A percentile compares a stretch with the other conserved stretches of the same genome.
phyloP scores from a whole-genome alignment of 2,113 vertebrate species.

The Scomber scombrus region DNA sequence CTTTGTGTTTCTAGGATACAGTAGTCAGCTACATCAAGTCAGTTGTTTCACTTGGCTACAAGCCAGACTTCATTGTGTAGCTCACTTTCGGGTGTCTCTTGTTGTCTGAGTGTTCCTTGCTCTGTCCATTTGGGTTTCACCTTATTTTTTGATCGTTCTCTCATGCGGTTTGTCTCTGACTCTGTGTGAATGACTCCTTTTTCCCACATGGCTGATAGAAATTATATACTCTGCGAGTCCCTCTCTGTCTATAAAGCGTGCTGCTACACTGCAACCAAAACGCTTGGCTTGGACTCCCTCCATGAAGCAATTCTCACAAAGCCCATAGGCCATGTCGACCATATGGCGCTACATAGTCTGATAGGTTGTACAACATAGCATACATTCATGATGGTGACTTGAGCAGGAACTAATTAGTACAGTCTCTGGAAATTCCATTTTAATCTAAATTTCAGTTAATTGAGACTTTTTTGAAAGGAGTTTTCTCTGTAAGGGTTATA shows the following conservation, averaged over 20 bases:
- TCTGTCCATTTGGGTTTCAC: constrained; percentile 10
- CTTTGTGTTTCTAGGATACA: constrained; percentile 63
- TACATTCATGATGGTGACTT: constrained; percentile 60
- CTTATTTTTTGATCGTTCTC: constrained; percentile 3
- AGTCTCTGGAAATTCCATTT: constrained; percentile 63
- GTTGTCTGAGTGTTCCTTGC: neutral
- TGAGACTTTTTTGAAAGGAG: constrained; percentile 48
- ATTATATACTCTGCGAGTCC: neutral
- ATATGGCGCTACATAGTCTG: constrained; percentile 72
- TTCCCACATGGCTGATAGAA: neutral
- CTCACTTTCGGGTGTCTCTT: constrained; percentile 8
- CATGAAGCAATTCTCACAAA: constrained; percentile 64
- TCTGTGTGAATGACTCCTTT: neutral
- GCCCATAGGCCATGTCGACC: constrained; percentile 75
- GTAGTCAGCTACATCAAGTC: constrained; percentile 41
- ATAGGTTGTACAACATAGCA: constrained; percentile 71
- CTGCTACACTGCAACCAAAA: constrained; percentile 41
- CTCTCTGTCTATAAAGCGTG: neutral
- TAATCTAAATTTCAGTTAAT: constrained; percentile 68
- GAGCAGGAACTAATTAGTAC: constrained; percentile 73
- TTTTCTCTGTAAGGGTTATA: constrained; percentile 32
- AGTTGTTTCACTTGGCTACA: constrained; percentile 63
- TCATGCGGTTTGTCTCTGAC: neutral
- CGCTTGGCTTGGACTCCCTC: constrained; percentile 62
- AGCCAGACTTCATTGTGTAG: constrained; percentile 33